These are phyloP conservation scores for Macrobrachium rosenbergii DNA, from an alignment of 1,140 invertebrate species.

Conservation along the genomic window DNA sequence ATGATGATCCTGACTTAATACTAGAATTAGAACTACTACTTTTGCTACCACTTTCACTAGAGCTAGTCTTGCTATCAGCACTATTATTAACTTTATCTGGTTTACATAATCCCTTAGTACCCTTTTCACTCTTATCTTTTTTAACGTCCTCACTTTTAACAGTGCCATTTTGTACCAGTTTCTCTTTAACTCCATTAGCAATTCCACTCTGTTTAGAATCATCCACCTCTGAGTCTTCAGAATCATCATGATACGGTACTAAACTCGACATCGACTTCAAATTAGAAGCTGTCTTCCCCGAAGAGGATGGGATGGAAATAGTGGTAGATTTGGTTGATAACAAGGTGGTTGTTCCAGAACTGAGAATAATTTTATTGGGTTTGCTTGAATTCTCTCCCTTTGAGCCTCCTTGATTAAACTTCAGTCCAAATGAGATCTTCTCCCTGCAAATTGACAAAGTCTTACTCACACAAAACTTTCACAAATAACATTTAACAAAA, in stretches of 20 bases:
- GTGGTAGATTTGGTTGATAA: background rate
- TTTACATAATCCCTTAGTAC: constrained; percentile 21
- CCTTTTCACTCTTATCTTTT: constrained; percentile 3
- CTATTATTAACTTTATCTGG: constrained; percentile 32
- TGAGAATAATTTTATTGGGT: constrained; percentile 33
- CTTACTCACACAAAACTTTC: too few species aligned
- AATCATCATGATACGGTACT: constrained; percentile 63
- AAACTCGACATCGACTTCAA: constrained; percentile 32
- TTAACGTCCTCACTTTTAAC: constrained; percentile 38
- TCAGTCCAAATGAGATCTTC: constrained; percentile 57
- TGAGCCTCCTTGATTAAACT: constrained; percentile 21
- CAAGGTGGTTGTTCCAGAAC: background rate
- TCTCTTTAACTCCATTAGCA: constrained; percentile 18
- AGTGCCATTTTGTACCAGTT: constrained; percentile 24
- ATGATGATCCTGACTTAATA: constrained; percentile 3
- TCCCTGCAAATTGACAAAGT: constrained; percentile 40
- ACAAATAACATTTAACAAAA: background rate
- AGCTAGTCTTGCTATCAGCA: constrained; percentile 13
- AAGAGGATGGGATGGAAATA: constrained; percentile 12
- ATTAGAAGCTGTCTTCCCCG: background rate
- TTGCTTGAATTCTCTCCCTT: constrained; percentile 23
- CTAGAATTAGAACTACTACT: constrained; percentile 29
- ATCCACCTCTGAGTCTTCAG: constrained; percentile 59
- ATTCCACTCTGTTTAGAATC: constrained; percentile 28
- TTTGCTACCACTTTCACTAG: constrained; percentile 18